These are phyloP conservation scores for Garra rufa DNA, from an alignment of 2,113 vertebrate genomes.

Conservation along the genomic window DNA sequence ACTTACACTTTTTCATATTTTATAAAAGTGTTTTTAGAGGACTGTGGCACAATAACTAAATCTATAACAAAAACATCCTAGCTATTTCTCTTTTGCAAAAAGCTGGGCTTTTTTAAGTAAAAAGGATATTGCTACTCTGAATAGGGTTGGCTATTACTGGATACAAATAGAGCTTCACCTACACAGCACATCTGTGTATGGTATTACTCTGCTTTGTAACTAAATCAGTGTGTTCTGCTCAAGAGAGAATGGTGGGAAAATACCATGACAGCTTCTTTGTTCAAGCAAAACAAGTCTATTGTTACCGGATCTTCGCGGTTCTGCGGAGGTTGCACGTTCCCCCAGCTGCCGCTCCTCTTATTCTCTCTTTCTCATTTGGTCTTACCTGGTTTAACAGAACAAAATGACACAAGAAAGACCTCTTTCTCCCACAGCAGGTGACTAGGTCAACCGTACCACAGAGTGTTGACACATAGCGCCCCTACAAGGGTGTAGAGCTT, in stretches of 20 bases:
- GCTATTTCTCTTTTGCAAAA: neutral
- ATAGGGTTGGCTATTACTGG: neutral
- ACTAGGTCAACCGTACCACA: neutral
- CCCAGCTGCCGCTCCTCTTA: neutral
- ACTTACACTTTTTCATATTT: slow-evolving; percentile 8
- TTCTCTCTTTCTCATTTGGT: slow-evolving; percentile 35
- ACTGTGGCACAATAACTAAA: neutral
- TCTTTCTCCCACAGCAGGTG: slow-evolving; percentile 25
- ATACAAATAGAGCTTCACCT: neutral
- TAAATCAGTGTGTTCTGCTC: slow-evolving; percentile 27
- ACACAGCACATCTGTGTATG: slow-evolving; percentile 28
- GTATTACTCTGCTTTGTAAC: slow-evolving; percentile 12
- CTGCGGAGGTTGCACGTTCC: slow-evolving; percentile 16
- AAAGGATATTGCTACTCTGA: neutral
- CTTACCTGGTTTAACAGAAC: slow-evolving; percentile 3
- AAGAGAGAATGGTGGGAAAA: slow-evolving; percentile 22
- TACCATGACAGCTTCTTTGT: slow-evolving; percentile 39
- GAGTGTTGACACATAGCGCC: slow-evolving; percentile 16
- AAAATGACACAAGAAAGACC: slow-evolving; percentile 28
- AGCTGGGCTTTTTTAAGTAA: neutral
- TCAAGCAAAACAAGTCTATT: slow-evolving; percentile 19
- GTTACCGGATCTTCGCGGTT: slow-evolving; percentile 9
- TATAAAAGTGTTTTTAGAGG: neutral
- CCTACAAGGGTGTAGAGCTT: neutral
- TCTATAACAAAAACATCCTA: neutral